Percentiles rank a stretch among this genome's conserved stretches.
Conservation (phyloP, 2,113 vertebrate genomes). For the Pseudorectes ferrugineus region DNA sequence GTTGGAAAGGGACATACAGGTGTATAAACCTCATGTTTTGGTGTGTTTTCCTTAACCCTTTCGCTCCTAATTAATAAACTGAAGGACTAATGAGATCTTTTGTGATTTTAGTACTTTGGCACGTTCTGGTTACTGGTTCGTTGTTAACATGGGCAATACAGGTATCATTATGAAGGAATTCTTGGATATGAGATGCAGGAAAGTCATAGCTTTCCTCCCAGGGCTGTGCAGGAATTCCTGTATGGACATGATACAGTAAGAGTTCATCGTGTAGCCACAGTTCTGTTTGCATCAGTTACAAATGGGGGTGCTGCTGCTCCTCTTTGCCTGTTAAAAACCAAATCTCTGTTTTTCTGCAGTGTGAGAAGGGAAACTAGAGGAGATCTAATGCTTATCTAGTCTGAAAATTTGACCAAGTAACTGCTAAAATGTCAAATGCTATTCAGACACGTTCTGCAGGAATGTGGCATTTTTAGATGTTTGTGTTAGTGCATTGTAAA, state of each 20-base stretch:
- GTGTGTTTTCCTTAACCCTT: background rate
- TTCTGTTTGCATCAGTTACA: background rate
- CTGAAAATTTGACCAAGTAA: background rate
- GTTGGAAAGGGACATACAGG: background rate
- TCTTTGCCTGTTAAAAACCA: background rate
- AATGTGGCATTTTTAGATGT: background rate
- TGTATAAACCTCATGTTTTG: background rate
- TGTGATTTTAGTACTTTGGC: background rate
- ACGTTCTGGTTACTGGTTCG: background rate
- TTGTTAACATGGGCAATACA: accelerated
- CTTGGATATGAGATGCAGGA: background rate
- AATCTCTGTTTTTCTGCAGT: background rate
- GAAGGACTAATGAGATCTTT: background rate
- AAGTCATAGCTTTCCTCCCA: background rate
- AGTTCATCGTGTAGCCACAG: accelerated
- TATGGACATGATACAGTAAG: accelerated
- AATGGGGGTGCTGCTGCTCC: background rate
- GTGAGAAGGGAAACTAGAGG: background rate
- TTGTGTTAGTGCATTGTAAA: background rate
- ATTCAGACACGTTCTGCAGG: background rate
- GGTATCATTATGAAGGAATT: background rate
- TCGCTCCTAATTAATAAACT: background rate
- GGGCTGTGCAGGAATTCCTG: background rate
- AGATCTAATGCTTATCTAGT: background rate
- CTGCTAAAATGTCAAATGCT: background rate